These are phyloP conservation scores for Rhabdophis nuchalis DNA, from an alignment of 2,797 vertebrate species.

Conservation along the genomic window DNA sequence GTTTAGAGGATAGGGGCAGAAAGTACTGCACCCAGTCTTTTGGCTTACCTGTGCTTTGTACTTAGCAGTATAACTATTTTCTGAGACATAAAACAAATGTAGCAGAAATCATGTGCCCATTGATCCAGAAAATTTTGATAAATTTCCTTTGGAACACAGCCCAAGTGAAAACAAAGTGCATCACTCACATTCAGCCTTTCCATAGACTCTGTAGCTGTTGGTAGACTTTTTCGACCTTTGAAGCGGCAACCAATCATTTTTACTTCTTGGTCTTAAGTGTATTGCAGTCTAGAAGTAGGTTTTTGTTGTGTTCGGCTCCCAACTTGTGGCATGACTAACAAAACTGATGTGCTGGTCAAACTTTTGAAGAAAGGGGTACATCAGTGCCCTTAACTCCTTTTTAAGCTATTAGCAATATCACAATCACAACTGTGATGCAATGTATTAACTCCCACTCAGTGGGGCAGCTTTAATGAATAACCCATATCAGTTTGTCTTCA, in stretches of 20 bases:
- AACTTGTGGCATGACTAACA: not conserved
- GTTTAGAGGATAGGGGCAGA: not conserved
- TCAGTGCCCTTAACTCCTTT: not conserved
- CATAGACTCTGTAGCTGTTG: not conserved
- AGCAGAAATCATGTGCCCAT: not conserved
- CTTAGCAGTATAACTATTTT: not conserved
- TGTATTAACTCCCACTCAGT: not conserved
- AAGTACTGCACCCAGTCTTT: not conserved
- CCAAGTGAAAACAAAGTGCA: not conserved
- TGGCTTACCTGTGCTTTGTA: not conserved
- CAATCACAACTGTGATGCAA: slow-evolving; percentile 9
- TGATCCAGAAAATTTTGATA: not conserved
- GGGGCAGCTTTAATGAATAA: not conserved
- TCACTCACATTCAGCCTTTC: not conserved
- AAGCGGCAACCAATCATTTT: not conserved
- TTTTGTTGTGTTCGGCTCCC: not conserved
- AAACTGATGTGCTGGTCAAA: not conserved
- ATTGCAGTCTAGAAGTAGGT: not conserved
- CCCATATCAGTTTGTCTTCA: not conserved
- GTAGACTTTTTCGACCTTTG: not conserved
- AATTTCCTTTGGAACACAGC: not conserved
- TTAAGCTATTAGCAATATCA: not conserved
- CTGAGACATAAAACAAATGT: not conserved
- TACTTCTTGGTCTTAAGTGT: not conserved
- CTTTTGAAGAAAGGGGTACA: not conserved